Percentiles rank a stretch among this genome's conserved stretches.
Evolutionary conservation across 1,140 invertebrate species (phyloP).

Genomic region (Teleopsis dalmanni): DNA sequence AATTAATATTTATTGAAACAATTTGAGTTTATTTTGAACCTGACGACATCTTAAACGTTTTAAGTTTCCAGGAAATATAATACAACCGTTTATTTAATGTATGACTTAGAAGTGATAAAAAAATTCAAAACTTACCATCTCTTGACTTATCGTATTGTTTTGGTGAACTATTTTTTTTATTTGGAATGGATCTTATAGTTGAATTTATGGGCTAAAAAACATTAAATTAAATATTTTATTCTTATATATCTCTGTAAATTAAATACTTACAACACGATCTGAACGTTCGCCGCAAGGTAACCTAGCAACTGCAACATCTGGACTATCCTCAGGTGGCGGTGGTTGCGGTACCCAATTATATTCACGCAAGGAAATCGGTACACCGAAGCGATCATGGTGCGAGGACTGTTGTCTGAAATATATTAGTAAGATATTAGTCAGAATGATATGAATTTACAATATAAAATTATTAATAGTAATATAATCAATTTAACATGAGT

Average conservation of each 20-base stretch:
- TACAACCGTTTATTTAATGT: neutral
- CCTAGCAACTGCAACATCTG: slow-evolving; percentile 69
- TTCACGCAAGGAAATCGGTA: slow-evolving; percentile 67
- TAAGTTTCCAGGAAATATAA: neutral
- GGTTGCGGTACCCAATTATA: slow-evolving; percentile 90
- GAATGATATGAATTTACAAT: too few species aligned
- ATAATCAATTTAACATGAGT: too few species aligned
- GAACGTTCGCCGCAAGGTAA: slow-evolving; percentile 72
- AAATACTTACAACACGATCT: slow-evolving; percentile 64
- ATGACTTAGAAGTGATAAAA: neutral
- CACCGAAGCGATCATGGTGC: slow-evolving; percentile 81
- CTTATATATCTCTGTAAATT: too few species aligned
- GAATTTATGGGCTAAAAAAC: slow-evolving; percentile 49
- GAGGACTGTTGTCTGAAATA: slow-evolving; percentile 65
- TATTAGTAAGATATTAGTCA: too few species aligned
- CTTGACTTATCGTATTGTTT: slow-evolving; percentile 46
- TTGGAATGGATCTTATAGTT: slow-evolving; percentile 51
- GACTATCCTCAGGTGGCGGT: slow-evolving; percentile 77
- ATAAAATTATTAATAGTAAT: too few species aligned
- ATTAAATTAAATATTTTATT: neutral
- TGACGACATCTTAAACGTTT: too few species aligned
- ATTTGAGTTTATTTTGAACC: slow-evolving; percentile 35
- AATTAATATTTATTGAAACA: slow-evolving; percentile 41
- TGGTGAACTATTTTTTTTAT: slow-evolving; percentile 56
- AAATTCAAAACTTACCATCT: slow-evolving; percentile 34